phyloP scores from a whole-genome alignment of 2,113 vertebrate species.

The Hippocampus zosterae region DNA sequence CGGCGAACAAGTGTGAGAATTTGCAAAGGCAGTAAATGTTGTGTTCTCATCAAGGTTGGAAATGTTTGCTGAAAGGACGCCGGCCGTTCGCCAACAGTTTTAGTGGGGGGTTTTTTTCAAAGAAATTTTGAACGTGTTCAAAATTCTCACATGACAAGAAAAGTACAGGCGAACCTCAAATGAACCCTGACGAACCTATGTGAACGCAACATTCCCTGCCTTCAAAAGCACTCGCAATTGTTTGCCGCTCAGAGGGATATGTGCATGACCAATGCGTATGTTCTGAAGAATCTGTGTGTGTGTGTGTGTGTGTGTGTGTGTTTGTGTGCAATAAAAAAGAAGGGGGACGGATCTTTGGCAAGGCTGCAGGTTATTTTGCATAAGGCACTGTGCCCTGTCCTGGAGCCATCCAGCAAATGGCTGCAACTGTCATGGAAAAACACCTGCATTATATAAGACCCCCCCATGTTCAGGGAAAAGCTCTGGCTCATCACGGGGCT shows the following conservation, averaged over 20 bases:
- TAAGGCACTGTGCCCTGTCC: conserved; percentile 71
- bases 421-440: conserved; percentile 77
- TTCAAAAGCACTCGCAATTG: too few species aligned
- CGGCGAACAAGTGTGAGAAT: too few species aligned
- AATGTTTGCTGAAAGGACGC: too few species aligned
- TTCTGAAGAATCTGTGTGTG: background rate
- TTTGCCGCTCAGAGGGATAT: too few species aligned
- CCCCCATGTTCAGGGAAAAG: conserved; percentile 20
- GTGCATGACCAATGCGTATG: background rate
- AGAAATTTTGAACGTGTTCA: too few species aligned
- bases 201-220: too few species aligned
- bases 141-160: too few species aligned
- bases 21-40: background rate
- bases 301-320: background rate
- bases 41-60: background rate
- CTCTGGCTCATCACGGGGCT: background rate
- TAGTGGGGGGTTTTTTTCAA: too few species aligned
- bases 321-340: conserved; percentile 35
- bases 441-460: conserved; percentile 75
- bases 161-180: too few species aligned
- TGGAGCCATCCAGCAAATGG: conserved; percentile 55
- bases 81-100: background rate
- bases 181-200: too few species aligned
- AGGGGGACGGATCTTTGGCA: conserved; percentile 64
- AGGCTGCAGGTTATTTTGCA: conserved; percentile 65